Evolutionary conservation across 2,888 invertebrate species (phyloP).

Genomic region (Epirrita christyi): DNA sequence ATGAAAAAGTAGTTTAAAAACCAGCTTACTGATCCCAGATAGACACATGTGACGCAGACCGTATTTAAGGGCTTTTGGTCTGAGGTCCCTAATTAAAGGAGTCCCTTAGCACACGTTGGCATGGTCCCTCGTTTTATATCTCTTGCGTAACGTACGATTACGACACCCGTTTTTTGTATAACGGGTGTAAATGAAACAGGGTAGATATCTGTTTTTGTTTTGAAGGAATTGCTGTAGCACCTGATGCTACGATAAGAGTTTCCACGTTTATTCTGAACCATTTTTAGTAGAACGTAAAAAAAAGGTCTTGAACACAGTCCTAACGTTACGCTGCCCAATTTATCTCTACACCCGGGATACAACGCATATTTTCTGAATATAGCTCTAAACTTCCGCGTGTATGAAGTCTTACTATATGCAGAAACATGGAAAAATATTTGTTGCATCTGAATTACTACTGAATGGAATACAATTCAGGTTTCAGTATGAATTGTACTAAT

Average conservation of each 20-base stretch:
- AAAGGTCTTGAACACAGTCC: too few species aligned
- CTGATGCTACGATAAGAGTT: background rate
- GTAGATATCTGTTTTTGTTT: background rate
- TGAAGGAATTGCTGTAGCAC: background rate
- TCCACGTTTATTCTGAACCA: too few species aligned
- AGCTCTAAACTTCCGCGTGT: background rate
- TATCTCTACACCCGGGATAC: too few species aligned
- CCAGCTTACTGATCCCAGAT: constrained; percentile 30
- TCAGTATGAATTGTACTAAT: background rate
- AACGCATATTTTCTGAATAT: too few species aligned
- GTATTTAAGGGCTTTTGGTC: constrained; percentile 37
- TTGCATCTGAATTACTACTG: background rate
- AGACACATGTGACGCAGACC: constrained; percentile 41
- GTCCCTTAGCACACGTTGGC: constrained; percentile 34
- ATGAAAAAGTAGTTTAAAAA: constrained; percentile 33
- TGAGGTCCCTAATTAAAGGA: constrained; percentile 42
- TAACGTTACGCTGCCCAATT: too few species aligned
- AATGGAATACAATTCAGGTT: background rate
- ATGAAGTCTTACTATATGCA: background rate
- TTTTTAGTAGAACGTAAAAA: too few species aligned
- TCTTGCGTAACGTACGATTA: constrained; percentile 1
- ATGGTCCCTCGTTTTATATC: constrained; percentile 20
- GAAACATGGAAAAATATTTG: constrained; percentile 3
- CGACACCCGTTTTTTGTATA: too few species aligned
- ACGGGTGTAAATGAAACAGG: background rate